Evolutionary conservation across 2,888 invertebrate species (phyloP).

Genomic region (Nymphalis c-album): DNA sequence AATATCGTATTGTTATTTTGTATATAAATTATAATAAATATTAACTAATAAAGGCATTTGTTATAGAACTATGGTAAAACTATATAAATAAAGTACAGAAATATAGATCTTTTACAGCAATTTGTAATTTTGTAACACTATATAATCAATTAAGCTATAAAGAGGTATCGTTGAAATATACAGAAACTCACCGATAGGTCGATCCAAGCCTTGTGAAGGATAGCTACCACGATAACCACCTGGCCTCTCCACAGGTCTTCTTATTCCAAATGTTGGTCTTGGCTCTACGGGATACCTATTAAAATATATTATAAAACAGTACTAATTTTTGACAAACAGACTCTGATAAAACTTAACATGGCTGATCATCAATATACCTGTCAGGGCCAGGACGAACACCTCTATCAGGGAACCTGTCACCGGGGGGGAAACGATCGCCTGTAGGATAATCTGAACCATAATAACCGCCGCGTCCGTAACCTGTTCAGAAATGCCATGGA

Average conservation of each 20-base stretch:
- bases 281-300: conserved; percentile 70
- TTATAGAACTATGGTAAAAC: background rate
- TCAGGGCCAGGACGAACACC: conserved; percentile 74
- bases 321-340: no score
- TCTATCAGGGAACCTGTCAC: conserved; percentile 74
- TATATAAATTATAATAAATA: no score
- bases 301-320: background rate
- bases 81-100: no score
- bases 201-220: conserved; percentile 67
- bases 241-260: conserved; percentile 68
- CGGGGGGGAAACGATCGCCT: conserved; percentile 52
- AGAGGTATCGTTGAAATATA: background rate
- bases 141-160: background rate
- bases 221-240: conserved; percentile 79
- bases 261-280: conserved; percentile 64
- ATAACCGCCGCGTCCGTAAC: conserved; percentile 70
- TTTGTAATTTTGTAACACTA: background rate
- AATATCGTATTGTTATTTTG: conserved; percentile 6
- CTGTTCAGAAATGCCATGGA: conserved; percentile 47
- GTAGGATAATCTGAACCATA: conserved; percentile 60
- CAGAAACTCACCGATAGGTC: conserved; percentile 60
- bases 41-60: background rate
- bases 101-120: no score
- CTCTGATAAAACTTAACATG: no score
- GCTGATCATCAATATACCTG: conserved; percentile 51